A percentile compares a stretch with the other conserved stretches of the same genome.
Evolutionary conservation across 2,113 vertebrate species (phyloP).

Genomic region (Neotragus pygmaeus): DNA sequence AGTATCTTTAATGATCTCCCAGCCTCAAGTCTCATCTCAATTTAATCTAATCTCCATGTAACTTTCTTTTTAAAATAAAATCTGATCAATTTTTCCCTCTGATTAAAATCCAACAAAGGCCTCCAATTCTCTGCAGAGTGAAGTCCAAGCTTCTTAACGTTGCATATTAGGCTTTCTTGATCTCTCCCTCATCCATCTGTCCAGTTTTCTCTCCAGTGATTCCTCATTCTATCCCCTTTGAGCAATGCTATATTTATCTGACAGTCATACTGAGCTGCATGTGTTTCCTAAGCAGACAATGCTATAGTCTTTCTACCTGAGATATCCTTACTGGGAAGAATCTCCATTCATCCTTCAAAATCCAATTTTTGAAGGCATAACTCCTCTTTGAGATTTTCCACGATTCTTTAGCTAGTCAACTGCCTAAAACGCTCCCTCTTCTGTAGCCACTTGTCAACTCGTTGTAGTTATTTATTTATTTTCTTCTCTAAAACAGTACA

Average conservation of each 20-base stretch:
- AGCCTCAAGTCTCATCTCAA: background rate
- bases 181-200: background rate
- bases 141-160: background rate
- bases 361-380: background rate
- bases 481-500: background rate
- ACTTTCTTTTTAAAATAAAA: background rate
- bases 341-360: constrained; percentile 3
- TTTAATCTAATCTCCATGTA: background rate
- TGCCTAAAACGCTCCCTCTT: background rate
- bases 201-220: background rate
- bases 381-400: background rate
- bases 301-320: background rate
- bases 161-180: background rate
- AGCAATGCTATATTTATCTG: background rate
- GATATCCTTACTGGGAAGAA: background rate
- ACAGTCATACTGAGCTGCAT: background rate
- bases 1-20: background rate
- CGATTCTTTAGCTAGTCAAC: background rate
- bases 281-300: background rate
- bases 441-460: background rate
- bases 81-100: background rate
- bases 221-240: background rate
- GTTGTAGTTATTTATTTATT: background rate
- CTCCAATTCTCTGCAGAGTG: background rate
- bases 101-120: background rate